Conservation (phyloP, 2,113 vertebrate genomes). For the Vulpes lagopus region DNA sequence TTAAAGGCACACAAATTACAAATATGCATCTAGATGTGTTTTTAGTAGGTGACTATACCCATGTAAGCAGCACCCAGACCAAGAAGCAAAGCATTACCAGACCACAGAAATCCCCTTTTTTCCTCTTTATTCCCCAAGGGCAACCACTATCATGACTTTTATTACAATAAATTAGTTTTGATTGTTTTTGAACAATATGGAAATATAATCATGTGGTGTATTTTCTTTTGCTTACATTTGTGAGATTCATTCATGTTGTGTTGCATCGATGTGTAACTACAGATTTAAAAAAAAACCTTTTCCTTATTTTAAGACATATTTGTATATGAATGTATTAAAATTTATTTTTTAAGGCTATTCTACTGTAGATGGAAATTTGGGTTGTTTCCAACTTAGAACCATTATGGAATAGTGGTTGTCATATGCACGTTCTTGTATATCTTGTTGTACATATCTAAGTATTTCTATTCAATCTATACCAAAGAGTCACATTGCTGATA, state of each 20-base stretch:
- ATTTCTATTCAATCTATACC: slow-evolving; percentile 11
- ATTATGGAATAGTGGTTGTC: neutral
- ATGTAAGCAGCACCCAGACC: neutral
- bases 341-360: neutral
- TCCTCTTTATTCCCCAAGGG: neutral
- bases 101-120: neutral
- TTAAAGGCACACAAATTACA: neutral
- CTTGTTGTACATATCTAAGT: neutral
- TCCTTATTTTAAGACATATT: neutral
- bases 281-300: neutral
- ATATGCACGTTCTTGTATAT: neutral
- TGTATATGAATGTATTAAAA: neutral
- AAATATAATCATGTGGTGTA: neutral
- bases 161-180: neutral
- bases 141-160: neutral
- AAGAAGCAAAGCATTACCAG: neutral
- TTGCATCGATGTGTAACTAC: neutral
- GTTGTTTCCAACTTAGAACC: neutral
- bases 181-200: neutral
- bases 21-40: neutral
- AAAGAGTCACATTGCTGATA: neutral
- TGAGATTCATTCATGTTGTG: neutral
- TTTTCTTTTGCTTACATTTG: slow-evolving; percentile 8
- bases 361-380: neutral
- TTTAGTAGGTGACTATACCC: neutral